phyloP scores from a whole-genome alignment of 2,888 invertebrate genomes.

The Melinaea menophilus region DNA sequence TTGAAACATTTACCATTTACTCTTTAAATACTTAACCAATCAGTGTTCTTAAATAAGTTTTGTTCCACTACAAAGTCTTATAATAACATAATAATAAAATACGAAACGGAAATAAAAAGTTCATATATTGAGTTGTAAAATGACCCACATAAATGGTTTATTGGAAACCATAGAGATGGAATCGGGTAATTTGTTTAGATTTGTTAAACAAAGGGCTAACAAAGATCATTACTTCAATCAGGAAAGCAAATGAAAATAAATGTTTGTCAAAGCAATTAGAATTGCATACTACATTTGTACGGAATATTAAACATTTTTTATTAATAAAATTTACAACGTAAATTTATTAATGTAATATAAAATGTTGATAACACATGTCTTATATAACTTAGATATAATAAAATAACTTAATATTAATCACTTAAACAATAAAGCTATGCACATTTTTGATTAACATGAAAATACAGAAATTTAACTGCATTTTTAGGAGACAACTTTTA shows the following conservation, averaged over 20 bases:
- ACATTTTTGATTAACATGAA: not conserved
- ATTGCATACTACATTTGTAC: constrained; percentile 3
- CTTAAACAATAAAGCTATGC: not conserved
- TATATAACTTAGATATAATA: too few relatives aligned
- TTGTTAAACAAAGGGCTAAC: constrained; percentile 42
- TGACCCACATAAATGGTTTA: constrained; percentile 18
- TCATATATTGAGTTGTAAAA: constrained; percentile 12
- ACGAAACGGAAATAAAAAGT: not conserved
- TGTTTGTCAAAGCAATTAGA: constrained; percentile 20
- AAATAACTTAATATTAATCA: not conserved
- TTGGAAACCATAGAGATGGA: constrained; percentile 24
- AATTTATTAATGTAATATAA: too few relatives aligned
- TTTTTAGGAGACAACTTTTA: not conserved
- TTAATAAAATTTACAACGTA: too few relatives aligned
- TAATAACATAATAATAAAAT: constrained; percentile 9
- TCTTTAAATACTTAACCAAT: too few relatives aligned
- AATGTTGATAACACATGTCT: too few relatives aligned
- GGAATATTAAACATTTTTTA: too few relatives aligned
- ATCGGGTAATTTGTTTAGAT: constrained; percentile 46
- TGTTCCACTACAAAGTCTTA: not conserved
- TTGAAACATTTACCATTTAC: too few relatives aligned
- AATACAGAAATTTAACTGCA: not conserved
- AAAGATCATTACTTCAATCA: constrained; percentile 37
- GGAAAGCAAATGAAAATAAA: constrained; percentile 32
- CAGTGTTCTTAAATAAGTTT: too few relatives aligned